Conservation (phyloP, 1,140 invertebrate species). For the Zaprionus lachaisei region DNA sequence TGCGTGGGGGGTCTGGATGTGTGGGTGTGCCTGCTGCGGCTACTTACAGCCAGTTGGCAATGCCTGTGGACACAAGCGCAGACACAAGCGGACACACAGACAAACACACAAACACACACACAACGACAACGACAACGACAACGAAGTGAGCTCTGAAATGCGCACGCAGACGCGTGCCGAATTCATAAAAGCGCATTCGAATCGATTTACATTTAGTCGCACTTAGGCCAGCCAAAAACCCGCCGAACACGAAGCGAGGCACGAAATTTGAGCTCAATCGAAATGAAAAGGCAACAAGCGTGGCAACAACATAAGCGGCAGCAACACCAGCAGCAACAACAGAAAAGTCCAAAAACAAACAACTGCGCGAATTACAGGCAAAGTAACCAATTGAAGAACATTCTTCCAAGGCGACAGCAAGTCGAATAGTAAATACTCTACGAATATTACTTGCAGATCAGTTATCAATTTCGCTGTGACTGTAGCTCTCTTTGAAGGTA, state of each 20-base stretch:
- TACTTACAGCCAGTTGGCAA: slow-evolving; percentile 2
- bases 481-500: not conserved
- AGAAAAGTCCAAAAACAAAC: slow-evolving; percentile 24
- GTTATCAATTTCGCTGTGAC: not conserved
- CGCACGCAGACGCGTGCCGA: slow-evolving; percentile 79
- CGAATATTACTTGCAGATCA: not conserved
- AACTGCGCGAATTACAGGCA: slow-evolving; percentile 36
- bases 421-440: slow-evolving; percentile 20
- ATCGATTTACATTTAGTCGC: slow-evolving; percentile 75
- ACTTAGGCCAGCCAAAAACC: slow-evolving; percentile 54
- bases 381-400: slow-evolving; percentile 31
- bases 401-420: not conserved
- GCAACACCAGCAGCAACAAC: not conserved
- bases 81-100: slow-evolving; percentile 16
- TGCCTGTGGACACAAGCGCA: slow-evolving; percentile 14
- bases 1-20: not conserved
- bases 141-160: slow-evolving; percentile 57
- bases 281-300: slow-evolving; percentile 49
- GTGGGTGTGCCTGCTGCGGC: slow-evolving; percentile 1
- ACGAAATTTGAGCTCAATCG: slow-evolving; percentile 72
- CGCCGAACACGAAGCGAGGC: slow-evolving; percentile 45
- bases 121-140: not conserved
- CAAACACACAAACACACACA: slow-evolving; percentile 12
- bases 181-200: slow-evolving; percentile 79
- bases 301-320: slow-evolving; percentile 13